Percentiles rank a stretch among this genome's conserved stretches.
Evolutionary conservation across 1,140 invertebrate species (phyloP).

Genomic region (Diorhabda elongata): DNA sequence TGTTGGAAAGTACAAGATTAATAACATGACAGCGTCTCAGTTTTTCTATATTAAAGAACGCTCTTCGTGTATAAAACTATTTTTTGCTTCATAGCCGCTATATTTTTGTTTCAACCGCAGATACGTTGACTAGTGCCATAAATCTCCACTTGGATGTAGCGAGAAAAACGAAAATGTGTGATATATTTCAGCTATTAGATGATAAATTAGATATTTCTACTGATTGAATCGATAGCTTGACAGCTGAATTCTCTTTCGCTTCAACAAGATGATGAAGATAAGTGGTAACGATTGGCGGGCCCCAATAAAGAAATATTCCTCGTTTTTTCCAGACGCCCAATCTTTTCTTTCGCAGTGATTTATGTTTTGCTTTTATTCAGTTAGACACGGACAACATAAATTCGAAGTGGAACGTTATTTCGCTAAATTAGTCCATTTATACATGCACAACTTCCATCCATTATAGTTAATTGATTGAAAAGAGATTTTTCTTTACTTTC

Average conservation of each 20-base stretch:
- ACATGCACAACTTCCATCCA: too few relatives aligned
- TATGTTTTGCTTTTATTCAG: not conserved
- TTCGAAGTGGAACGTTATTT: too few relatives aligned
- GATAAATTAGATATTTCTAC: conserved; percentile 3
- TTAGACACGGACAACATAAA: not conserved
- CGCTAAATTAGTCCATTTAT: too few relatives aligned
- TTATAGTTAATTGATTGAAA: too few relatives aligned
- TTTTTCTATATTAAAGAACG: conserved; percentile 3
- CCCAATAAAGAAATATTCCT: conserved; percentile 3
- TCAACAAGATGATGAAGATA: conserved; percentile 2
- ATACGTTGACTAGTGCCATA: not conserved
- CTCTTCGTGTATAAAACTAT: conserved; percentile 2
- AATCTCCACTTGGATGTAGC: not conserved
- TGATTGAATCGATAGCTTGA: not conserved
- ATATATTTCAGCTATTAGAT: conserved; percentile 3
- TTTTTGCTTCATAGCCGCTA: not conserved
- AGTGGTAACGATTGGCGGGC: not conserved
- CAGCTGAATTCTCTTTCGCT: not conserved
- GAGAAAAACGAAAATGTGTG: conserved; percentile 2
- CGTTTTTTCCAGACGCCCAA: not conserved
- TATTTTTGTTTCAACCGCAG: conserved; percentile 2
- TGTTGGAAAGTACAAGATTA: conserved; percentile 2
- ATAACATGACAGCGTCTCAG: not conserved
- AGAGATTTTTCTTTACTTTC: too few relatives aligned
- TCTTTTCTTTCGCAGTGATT: not conserved